Evolutionary conservation across 1,140 invertebrate genomes (phyloP).

Genomic region (Micrasema minimum): DNA sequence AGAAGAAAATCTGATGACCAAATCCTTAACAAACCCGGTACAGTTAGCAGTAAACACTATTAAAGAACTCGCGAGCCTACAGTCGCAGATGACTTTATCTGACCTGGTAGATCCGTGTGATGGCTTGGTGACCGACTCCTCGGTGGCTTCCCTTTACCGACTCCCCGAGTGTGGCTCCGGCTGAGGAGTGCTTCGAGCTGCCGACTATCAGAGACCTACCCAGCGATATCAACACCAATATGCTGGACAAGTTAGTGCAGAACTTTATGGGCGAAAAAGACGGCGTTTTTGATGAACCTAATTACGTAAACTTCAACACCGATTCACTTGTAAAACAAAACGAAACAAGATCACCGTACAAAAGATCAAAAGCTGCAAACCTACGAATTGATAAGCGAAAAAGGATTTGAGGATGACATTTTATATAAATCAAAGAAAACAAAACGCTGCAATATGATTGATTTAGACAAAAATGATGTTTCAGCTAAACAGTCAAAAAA

Average conservation of each 20-base stretch:
- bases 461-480: constrained; percentile 10
- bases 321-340: constrained; percentile 6
- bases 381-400: constrained; percentile 29
- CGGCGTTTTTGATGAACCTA: constrained; percentile 22
- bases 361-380: constrained; percentile 32
- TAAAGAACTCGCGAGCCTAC: constrained; percentile 59
- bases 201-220: constrained; percentile 62
- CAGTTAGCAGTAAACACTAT: constrained; percentile 63
- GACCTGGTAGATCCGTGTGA: constrained; percentile 38
- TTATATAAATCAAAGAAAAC: constrained; percentile 45
- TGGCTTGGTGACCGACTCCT: constrained; percentile 18
- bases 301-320: not conserved
- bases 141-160: constrained; percentile 33
- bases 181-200: constrained; percentile 61
- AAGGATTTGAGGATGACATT: constrained; percentile 39
- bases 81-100: constrained; percentile 47
- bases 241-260: constrained; percentile 32
- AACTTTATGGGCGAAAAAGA: constrained; percentile 39
- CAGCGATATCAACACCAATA: constrained; percentile 56
- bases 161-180: constrained; percentile 54
- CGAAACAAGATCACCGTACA: not conserved
- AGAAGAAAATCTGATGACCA: constrained; percentile 60
- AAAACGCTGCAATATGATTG: constrained; percentile 38
- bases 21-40: constrained; percentile 60
- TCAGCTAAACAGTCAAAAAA: not conserved